Base-by-base conservation (phyloP, 2,113 vertebrate genomes). In the Scophthalmus maximus region DNA sequence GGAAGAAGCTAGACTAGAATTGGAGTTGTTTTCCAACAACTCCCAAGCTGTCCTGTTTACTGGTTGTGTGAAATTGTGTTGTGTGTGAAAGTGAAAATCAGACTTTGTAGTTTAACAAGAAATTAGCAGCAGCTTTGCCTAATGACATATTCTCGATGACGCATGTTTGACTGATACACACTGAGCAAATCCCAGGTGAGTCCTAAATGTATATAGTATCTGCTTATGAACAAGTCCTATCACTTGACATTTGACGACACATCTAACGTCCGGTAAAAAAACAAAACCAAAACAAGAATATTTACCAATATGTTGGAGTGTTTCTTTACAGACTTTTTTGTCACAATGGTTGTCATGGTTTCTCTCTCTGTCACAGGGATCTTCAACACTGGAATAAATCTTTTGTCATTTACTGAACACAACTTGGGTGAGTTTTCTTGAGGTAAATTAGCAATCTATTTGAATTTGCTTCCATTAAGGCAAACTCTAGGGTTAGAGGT, bases 341-440 rank as follows among this genome's bases (percentile, higher is more conserved):
- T 65, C 18, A 15, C 17, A 29, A 5, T n/a, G 32, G 22, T 44
- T 34, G 8, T 55, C 55, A 50, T 63, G 29, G 1, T 73, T 30
- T 46, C 5, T 44, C 26, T 76, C 34, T 81, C 36, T 71, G 9
- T 81, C 63, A 53, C 27, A 92, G 91, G 78, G 26, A 89, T 79
- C 61, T 83, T 90, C 81, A 90, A 85, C 79, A 46, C 63, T 6
- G 86, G 81, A 62, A 89, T 93, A 42, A 86, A 88, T 70, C 78
- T 91, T 60, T 70, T 92, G 65, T 69, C 85, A 38, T 92, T 93
- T 63, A 92, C 89, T 55, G 91, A 93, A 66, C 88, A 87, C 73
- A 91, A 92, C 78, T 40, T 93, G 55, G 90, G 84, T 90, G 76
- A 92, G 92, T 89, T 63, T 68, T 50, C 22, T 29, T 77, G 12